Conservation (phyloP, 2,888 invertebrate genomes). For the Cantharis rustica region DNA sequence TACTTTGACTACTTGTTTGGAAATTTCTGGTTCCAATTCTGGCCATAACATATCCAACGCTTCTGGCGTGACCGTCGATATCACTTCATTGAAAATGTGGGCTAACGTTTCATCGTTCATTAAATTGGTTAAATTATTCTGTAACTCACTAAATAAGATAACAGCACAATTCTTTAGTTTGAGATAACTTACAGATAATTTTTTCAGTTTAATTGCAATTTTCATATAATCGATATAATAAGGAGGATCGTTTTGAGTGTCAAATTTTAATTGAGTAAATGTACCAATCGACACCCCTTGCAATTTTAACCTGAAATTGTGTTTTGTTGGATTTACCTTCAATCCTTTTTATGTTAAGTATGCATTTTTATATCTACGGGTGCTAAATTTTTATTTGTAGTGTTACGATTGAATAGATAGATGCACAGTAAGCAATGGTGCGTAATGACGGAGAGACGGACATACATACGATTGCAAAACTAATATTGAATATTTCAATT, state of each 20-base stretch:
- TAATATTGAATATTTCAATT: no score
- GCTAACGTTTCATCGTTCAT: constrained; percentile 51
- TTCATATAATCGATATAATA: constrained; percentile 41
- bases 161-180: background rate
- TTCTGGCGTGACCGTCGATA: constrained; percentile 52
- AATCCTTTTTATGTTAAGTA: background rate
- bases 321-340: background rate
- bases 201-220: constrained; percentile 47
- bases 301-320: constrained; percentile 47
- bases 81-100: constrained; percentile 52
- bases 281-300: constrained; percentile 49
- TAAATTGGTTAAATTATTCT: constrained; percentile 53
- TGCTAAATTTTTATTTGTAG: background rate
- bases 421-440: no score
- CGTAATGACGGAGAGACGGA: no score
- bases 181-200: constrained; percentile 43
- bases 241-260: constrained; percentile 34
- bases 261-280: constrained; percentile 36
- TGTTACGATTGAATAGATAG: background rate
- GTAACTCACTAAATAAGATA: constrained; percentile 31
- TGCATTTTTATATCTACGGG: background rate
- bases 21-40: constrained; percentile 50
- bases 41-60: constrained; percentile 55
- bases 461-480: no score
- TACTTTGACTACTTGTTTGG: constrained; percentile 50